Evolutionary conservation across 1,140 invertebrate species (phyloP), one percentile per base, ranked within the genome.

Genomic region (Belonocnema kinseyi): DNA sequence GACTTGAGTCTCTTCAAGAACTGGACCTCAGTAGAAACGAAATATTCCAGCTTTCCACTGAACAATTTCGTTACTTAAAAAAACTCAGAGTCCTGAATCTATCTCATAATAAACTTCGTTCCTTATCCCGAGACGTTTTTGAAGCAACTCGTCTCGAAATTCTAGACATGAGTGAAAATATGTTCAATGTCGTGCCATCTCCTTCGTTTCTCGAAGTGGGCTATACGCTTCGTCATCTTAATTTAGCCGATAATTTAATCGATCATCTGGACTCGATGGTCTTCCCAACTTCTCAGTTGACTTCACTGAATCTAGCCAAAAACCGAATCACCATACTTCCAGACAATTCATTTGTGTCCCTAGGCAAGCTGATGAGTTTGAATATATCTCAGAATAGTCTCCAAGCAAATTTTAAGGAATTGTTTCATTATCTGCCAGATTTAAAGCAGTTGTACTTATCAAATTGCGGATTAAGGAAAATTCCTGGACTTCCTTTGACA

Each of bases 181-280:
- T 94, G 81, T 94, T 97, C 85, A 94, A 94, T 11, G 92, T 95
- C 8, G 94, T 96, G 83, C 96, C 96, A 0, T 94, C 94, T 2
- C 92, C 93, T 12, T 94, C 95, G 8, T 93, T 97, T 33, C 92
- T 94, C 0, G 95, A 96, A 88, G 93, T 96, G 16, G 95, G 95
- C 0, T 94, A 95, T 82, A 96, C 95, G 0, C 87, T 96, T 56
- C 91, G 96, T 73, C 94, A 94, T 85, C 92, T 98, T 70, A 95
- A 96, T 82, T 90, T 98, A 83, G 94, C 95, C 0, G 92, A 94
- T 74, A 98, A 98, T 87, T 94, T 94, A 71, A 93, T 98, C 58
- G 96, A 98, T 84, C 96, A 97, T 86, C 91, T 98, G 73, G 97
- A 98, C 87, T 95, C 95, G 46, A 97, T 95, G 17, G 96, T 97